phyloP scores from a whole-genome alignment of 2,888 invertebrate genomes.

The Acrobasis repandana region DNA sequence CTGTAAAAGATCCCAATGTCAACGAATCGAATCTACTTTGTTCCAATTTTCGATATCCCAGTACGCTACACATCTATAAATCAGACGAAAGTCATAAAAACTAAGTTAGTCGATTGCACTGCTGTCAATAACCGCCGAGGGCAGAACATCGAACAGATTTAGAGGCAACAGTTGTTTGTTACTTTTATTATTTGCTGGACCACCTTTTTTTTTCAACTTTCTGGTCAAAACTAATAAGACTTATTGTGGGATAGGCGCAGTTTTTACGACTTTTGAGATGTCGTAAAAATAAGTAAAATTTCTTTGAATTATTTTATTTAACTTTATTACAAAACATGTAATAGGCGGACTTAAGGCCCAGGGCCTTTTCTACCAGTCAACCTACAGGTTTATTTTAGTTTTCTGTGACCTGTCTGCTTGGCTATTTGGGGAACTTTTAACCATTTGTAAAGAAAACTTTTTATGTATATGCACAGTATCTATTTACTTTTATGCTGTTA shows the following conservation, averaged over 20 bases:
- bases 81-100: constrained; percentile 6
- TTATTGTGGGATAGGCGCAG: not conserved
- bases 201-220: not conserved
- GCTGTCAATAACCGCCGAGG: not conserved
- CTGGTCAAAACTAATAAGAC: not conserved
- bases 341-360: no score
- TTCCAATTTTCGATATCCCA: not conserved
- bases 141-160: not conserved
- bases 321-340: no score
- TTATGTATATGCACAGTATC: no score
- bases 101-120: constrained; percentile 2
- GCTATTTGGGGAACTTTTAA: not conserved
- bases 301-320: not conserved
- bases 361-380: no score
- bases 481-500: no score
- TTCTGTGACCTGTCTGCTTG: not conserved
- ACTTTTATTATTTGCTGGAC: not conserved
- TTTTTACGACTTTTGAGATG: not conserved
- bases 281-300: not conserved
- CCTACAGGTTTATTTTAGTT: constrained; percentile 1
- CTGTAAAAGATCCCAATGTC: not conserved
- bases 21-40: not conserved
- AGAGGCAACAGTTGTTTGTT: not conserved
- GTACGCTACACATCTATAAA: not conserved
- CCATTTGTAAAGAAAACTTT: not conserved